Evolutionary conservation across 2,797 vertebrate species (phyloP), one percentile per base, ranked within the genome.

Genomic region (Staurois parvus): DNA sequence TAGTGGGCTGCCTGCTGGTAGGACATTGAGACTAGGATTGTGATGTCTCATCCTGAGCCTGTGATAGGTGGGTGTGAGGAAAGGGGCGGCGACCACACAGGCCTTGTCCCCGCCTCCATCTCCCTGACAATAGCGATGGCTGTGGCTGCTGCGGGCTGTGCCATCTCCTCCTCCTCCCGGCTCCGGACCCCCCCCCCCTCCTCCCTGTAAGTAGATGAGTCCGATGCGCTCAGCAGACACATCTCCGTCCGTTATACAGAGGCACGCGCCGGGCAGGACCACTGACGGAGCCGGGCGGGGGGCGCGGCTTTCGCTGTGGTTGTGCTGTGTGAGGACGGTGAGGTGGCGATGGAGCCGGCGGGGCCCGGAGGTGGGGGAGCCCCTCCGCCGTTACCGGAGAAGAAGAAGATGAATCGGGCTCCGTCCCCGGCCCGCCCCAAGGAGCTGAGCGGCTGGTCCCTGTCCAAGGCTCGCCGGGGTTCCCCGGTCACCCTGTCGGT

Each of bases 371-470:
- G 88, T 84, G 88, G 75, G 67, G 29, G 84, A 68, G 88, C 90
- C 48, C 82, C 83, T 56, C 66, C 72, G 66, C 74, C 82, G 45
- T n/a, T 68, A 87, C 83, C 81, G 77, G 88, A 93, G 89, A 97
- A 96, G 93, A 98, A 97, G 90, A 98, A 96, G 89, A 89, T 94
- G 34, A 96, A 96, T 91, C 95, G 97, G 77, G 97, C 97, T 32
- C 97, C 97, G 17, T 98, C 97, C 3, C 97, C 97, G 17, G 97
- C 97, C 26, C 94, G 97, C 91, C 97, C 97, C n/a, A 97, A 95
- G 91, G 97, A 98, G 81, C 96, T 96, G 30, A 92, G 96, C 70
- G 97, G 97, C 6, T 98, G 97, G 97, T 96, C 97, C 17, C 93
- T 97, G 84, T 95, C 96, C 42, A 97, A 96, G 92, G 95, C 95